Conservation (phyloP, 2,797 vertebrate genomes). For the Gephyroberyx darwinii region DNA sequence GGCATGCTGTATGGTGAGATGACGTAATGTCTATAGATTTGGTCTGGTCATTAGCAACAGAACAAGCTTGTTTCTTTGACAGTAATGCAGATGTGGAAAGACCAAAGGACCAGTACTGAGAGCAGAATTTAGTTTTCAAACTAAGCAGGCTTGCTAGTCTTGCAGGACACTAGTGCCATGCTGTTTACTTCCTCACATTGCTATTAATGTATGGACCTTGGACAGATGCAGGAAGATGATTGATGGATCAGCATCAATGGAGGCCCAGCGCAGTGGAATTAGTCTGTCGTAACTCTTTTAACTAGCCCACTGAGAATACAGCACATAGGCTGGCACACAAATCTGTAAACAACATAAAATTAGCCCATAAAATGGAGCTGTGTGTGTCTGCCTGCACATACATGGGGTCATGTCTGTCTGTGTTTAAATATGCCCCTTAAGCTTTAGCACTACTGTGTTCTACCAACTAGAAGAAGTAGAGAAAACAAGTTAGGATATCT, state of each 20-base stretch:
- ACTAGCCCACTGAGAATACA: conserved; percentile 67
- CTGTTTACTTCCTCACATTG: conserved; percentile 43
- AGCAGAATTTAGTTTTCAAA: conserved; percentile 19
- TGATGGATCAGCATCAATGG: conserved; percentile 69
- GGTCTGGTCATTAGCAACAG: conserved; percentile 17
- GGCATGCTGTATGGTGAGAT: background rate
- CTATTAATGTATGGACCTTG: conserved; percentile 36
- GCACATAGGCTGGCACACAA: conserved; percentile 34
- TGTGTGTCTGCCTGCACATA: conserved; percentile 21
- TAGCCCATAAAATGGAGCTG: conserved; percentile 58
- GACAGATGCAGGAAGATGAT: conserved; percentile 49
- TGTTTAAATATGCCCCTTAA: too few species aligned
- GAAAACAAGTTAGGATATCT: too few species aligned
- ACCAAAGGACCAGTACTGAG: background rate
- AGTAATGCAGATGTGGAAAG: background rate
- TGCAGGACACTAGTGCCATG: conserved; percentile 8
- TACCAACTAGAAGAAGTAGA: too few species aligned
- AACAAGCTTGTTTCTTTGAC: conserved; percentile 21
- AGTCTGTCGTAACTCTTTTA: conserved; percentile 67
- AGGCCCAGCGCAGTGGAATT: conserved; percentile 59
- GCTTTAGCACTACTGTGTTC: too few species aligned
- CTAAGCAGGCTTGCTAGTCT: background rate
- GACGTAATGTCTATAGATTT: conserved; percentile 11
- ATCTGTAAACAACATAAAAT: conserved; percentile 75
- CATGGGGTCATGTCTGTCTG: background rate